Base-by-base conservation (phyloP, 1,140 invertebrate genomes). In the Lordiphosa stackelbergi region DNA sequence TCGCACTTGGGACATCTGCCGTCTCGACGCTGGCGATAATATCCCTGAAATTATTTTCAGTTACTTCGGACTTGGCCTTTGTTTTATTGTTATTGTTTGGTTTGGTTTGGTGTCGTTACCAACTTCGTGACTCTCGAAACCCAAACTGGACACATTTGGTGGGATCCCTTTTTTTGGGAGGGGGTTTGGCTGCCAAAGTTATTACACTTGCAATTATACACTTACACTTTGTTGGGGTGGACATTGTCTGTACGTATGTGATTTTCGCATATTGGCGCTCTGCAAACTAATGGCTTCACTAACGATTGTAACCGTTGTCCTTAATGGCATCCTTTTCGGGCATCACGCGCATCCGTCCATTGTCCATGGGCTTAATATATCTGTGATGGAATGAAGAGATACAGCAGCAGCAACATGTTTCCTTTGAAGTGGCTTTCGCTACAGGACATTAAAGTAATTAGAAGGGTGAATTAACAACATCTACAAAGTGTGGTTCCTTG, bases 141-240 rank as follows among this genome's bases (percentile, higher is more conserved):
- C 62, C 64, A 66, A 68, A 31, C 28, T 31, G 28, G 28, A 31
- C 28, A 31, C 28, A 31, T 31, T 31, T 31, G 28, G 28, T 31
- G 28, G 28, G 28, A 24, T 8, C 7, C 28, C 7, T 31, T 31
- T 8, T 31, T 31, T 8, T 46, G 24, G 43, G 28, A 9, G 31
- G 24, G 11, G 34, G 9, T 31, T 40, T 47, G 40, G 51, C 37
- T 47, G 69, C 48, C 10, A 64, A 71, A 71, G 60, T 77, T 83
- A 83, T 74, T 84, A 84, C 79, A 77, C 77, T 83, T 73, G 77
- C 77, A 83, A 83, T 83, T 83, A 83, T 83, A 81, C 75, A 81
- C 66, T 59, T 71, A 61, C 40, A 40, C 49, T 59, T 31, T 11
- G 38, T 31, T 55, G 47, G 28, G 48, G 36, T 51, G 58, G 56